Base-by-base conservation (phyloP, 2,797 vertebrate genomes). In the Acrocephalus scirpaceus region DNA sequence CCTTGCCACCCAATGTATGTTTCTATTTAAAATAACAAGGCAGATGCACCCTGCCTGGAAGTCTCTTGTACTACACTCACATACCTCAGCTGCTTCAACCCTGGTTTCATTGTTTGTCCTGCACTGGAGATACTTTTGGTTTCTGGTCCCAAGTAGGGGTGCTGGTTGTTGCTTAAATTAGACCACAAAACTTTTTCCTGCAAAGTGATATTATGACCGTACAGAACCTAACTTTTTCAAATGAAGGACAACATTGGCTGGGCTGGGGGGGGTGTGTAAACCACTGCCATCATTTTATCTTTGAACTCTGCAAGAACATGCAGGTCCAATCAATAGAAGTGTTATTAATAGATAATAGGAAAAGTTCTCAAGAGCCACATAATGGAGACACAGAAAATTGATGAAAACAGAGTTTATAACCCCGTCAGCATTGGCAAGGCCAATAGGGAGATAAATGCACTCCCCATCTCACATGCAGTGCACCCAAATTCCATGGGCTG, bases 281-380 rank as follows among this genome's bases (percentile, higher is more conserved):
- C 64, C 66, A 50, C 32, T 54, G 25, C 34, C 19, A 78, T 62
- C 32, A 26, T 84, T 91, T 94, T 81, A 60, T 70, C 87, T 88
- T 86, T 66, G 65, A 93, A 73, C 73, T 76, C 62, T 36, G 32
- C 76, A 86, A 60, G 58, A 93, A 71, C 70, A 47, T 15, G 53
- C 86, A 62, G 36, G 47, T 58, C 78, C 10, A 8, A 79, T 94
- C 85, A 73, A 81, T 84, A 90, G 27, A 78, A 93, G 40, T 20
- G 32, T 84, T 92, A 95, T 93, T 92, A 88, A 92, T 92, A 90
- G 86, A 81, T 76, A 78, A 84, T 16, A 54, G 48, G 64, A 34
- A 38, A 83, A 76, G 30, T 82, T 92, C 74, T 96, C 64, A 47
- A 85, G 73, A 90, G 60, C 38, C 77, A 86, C 76, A 29, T 88